phyloP scores from a whole-genome alignment of 2,113 vertebrate species.

The Megalops atlanticus region DNA sequence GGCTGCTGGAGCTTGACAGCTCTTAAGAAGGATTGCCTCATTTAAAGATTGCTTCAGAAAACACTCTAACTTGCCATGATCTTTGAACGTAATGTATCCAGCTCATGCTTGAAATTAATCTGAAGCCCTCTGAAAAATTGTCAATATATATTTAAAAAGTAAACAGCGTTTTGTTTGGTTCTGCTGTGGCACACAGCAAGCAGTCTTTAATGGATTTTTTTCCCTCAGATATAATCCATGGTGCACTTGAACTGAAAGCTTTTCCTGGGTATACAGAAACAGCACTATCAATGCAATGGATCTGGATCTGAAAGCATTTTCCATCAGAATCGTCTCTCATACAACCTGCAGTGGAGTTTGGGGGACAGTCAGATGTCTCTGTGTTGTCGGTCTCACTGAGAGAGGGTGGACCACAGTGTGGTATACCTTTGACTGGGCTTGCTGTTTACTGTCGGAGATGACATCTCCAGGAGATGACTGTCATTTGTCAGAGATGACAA shows the following conservation, averaged over 20 bases:
- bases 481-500: too few relatives aligned
- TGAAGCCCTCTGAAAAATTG: constrained; percentile 68
- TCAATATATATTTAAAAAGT: constrained; percentile 69
- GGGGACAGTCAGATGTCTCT: background rate
- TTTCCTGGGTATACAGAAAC: constrained; percentile 32
- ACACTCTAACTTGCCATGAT: constrained; percentile 68
- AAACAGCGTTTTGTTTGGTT: constrained; percentile 69
- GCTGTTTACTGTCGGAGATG: background rate
- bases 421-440: background rate
- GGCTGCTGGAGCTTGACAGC: background rate
- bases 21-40: constrained; percentile 71
- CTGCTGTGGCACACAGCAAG: constrained; percentile 64
- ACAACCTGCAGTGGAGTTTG: background rate
- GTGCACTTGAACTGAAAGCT: constrained; percentile 65
- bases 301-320: background rate
- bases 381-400: background rate
- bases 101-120: constrained; percentile 65
- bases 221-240: constrained; percentile 67
- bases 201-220: constrained; percentile 68
- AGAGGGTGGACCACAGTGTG: background rate
- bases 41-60: constrained; percentile 75
- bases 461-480: background rate
- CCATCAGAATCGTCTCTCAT: background rate
- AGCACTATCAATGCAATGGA: constrained; percentile 6
- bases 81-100: constrained; percentile 67